Evolutionary conservation across 2,888 invertebrate genomes (phyloP), one percentile per base, ranked within the genome.

Genomic region (Petrolisthes cinctipes): DNA sequence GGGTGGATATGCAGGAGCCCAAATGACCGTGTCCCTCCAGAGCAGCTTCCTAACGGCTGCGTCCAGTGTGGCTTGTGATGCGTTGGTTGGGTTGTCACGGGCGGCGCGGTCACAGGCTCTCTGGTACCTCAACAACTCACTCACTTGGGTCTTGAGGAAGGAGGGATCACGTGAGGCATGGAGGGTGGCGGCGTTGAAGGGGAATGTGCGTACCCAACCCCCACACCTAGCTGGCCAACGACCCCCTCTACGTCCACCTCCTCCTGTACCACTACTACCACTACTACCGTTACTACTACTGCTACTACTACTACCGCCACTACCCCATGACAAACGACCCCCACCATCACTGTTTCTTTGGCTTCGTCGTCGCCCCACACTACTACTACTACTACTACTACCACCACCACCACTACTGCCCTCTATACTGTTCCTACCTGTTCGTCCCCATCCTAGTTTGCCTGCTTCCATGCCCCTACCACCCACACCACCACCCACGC

Each of bases 201-300:
- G 97, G 93, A 95, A 97, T 88, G 96, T 95, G 91, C 96, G 93
- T 76, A 95, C 94, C 96, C 97, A 97, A 73, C 95, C 95, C 0
- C 97, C 97, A 89, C 96, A 95, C 20, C 85, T 68, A 7, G 85
- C 82, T 51, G 88, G 88, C 23, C 85, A 85, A 37, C 85, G 81
- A 20, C 68, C 84, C 4, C 66, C 81, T 5, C 84, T 66, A 5
- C 83, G 56, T 14, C 82, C 56, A 6, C 71, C 71, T 4, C 61
- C n/a, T 7, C 71, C 71, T 1, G n/a, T 54, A 11, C 54, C n/a
- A 2, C 54, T 78, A 53, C 80, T 11, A 20, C 11, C 23, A 20
- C 61, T 53, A n/a, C 80, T 51, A 6, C 66, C 7, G 1, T 66
- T 14, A 1, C 79, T n/a, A 53, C 78, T 20, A 4, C 75, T 75